A percentile compares a stretch with the other conserved stretches of the same genome.
Conservation (phyloP, 2,113 vertebrate genomes). For the Silurus meridionalis region DNA sequence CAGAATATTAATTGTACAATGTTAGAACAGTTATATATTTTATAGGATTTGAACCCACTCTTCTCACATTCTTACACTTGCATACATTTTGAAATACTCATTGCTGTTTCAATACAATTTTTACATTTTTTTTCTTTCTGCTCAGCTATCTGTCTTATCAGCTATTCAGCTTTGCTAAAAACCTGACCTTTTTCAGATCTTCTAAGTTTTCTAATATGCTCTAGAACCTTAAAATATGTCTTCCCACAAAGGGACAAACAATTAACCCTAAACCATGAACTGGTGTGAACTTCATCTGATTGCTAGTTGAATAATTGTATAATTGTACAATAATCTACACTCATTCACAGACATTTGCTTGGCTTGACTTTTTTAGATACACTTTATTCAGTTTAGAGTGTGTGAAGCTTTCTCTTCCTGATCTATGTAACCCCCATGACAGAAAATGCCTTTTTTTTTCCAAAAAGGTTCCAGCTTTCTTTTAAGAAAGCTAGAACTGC, state of each 20-base stretch:
- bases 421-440: no score
- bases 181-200: not conserved
- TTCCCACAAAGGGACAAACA: not conserved
- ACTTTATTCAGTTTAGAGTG: no score
- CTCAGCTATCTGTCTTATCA: not conserved
- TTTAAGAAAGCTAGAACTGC: not conserved
- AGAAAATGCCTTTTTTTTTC: no score
- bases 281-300: not conserved
- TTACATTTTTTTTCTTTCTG: not conserved
- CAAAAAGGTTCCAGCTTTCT: not conserved
- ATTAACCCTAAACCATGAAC: not conserved
- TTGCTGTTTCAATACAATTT: not conserved
- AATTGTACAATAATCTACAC: not conserved
- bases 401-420: no score
- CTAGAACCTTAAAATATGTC: not conserved
- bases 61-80: not conserved
- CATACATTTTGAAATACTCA: not conserved
- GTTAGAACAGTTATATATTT: no score
- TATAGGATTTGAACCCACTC: no score
- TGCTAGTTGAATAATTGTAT: not conserved
- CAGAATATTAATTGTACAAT: no score
- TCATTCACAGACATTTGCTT: not conserved
- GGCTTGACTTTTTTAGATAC: not conserved
- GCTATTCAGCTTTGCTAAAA: not conserved
- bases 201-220: not conserved